Evolutionary conservation across 2,888 invertebrate genomes (phyloP).

Genomic region (Lottia scabra): DNA sequence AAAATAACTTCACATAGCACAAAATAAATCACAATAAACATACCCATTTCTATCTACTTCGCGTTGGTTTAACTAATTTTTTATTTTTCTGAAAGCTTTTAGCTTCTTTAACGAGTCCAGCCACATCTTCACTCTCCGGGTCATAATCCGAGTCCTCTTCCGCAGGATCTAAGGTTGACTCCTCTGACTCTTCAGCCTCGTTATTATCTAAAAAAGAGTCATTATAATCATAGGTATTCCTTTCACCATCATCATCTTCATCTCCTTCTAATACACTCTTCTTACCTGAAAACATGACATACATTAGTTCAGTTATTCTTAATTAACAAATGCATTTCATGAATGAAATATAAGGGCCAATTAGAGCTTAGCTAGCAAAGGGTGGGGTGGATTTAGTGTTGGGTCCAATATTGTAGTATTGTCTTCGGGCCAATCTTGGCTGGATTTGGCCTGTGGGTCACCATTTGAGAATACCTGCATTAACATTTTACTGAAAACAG

Average conservation of each 20-base stretch:
- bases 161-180: slow-evolving; percentile 21
- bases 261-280: slow-evolving; percentile 24
- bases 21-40: not conserved
- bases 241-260: slow-evolving; percentile 47
- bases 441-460: no score
- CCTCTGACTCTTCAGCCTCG: slow-evolving; percentile 7
- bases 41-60: not conserved
- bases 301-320: no score
- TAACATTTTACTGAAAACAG: no score
- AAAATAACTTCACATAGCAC: no score
- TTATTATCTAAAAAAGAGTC: slow-evolving; percentile 55
- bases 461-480: no score
- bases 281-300: slow-evolving; percentile 17
- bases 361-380: no score
- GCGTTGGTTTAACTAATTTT: slow-evolving; percentile 41
- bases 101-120: slow-evolving; percentile 44
- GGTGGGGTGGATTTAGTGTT: no score
- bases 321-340: no score
- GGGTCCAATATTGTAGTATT: no score
- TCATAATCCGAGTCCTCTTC: slow-evolving; percentile 32
- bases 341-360: no score
- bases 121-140: slow-evolving; percentile 40
- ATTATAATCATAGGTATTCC: slow-evolving; percentile 54
- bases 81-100: slow-evolving; percentile 53
- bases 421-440: no score